A percentile compares a stretch with the other conserved stretches of the same genome.
These are phyloP conservation scores for Nothocercus julius DNA, from an alignment of 2,113 vertebrate genomes.

Conservation along the genomic window DNA sequence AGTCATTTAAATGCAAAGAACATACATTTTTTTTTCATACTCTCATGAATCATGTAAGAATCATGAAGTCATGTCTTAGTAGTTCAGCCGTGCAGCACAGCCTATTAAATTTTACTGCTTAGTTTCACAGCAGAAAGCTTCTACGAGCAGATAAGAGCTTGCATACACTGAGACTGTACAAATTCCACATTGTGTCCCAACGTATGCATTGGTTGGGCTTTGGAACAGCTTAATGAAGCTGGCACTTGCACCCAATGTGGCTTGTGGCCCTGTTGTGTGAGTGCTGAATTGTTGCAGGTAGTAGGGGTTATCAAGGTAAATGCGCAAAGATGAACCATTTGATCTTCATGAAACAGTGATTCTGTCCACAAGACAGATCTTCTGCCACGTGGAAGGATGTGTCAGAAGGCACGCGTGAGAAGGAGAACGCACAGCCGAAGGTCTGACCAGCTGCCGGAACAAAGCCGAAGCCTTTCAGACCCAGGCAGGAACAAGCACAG, in stretches of 20 bases:
- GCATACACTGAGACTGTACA: neutral
- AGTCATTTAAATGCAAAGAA: neutral
- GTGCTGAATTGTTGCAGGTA: neutral
- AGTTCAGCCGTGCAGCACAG: neutral
- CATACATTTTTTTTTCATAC: neutral
- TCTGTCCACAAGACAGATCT: neutral
- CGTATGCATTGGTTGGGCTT: neutral
- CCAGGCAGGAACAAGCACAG: neutral
- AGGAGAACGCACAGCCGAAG: neutral
- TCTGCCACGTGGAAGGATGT: neutral
- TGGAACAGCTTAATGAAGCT: neutral
- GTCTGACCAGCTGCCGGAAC: neutral
- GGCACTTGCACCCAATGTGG: neutral
- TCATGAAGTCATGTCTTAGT: neutral
- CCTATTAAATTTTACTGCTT: neutral
- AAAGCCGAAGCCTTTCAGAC: neutral
- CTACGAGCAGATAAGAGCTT: neutral
- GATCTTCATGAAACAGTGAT: accelerated
- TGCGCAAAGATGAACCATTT: neutral
- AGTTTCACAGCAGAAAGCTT: neutral
- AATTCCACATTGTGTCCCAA: neutral
- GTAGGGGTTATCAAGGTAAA: neutral
- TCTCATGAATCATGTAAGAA: neutral
- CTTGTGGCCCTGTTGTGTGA: neutral
- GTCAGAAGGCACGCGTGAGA: neutral